These are phyloP conservation scores for Delichon dasypus DNA, from an alignment of 2,797 vertebrate genomes.

Conservation along the genomic window DNA sequence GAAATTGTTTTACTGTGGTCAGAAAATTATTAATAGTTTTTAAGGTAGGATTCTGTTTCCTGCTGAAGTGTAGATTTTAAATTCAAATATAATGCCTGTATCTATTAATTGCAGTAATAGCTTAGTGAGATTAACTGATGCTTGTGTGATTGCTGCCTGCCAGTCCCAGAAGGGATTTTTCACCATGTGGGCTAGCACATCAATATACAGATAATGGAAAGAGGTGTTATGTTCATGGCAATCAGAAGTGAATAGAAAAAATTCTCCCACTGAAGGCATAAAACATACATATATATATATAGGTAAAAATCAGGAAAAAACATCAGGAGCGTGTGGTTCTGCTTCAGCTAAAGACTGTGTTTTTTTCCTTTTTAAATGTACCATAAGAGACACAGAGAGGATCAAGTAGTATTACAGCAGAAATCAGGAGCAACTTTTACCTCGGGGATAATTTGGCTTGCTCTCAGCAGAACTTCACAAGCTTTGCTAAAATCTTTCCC, in stretches of 20 bases:
- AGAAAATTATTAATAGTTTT: background rate
- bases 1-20: background rate
- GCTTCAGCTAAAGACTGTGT: background rate
- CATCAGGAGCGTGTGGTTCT: background rate
- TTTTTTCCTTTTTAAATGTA: background rate
- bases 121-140: background rate
- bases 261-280: background rate
- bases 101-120: background rate
- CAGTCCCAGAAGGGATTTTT: background rate
- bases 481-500: background rate
- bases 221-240: background rate
- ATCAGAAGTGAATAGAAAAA: background rate
- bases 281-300: background rate
- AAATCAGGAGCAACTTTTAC: background rate
- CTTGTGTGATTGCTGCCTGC: background rate
- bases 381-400: background rate
- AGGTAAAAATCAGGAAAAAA: background rate
- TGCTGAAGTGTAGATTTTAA: background rate
- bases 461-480: constrained; percentile 13
- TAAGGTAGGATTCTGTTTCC: background rate
- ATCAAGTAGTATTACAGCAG: background rate
- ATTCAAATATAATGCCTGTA: background rate
- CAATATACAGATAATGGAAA: background rate
- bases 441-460: background rate
- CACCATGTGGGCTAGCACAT: background rate